These are phyloP conservation scores for Norana najaformis DNA, from an alignment of 2,888 invertebrate species.

Conservation along the genomic window DNA sequence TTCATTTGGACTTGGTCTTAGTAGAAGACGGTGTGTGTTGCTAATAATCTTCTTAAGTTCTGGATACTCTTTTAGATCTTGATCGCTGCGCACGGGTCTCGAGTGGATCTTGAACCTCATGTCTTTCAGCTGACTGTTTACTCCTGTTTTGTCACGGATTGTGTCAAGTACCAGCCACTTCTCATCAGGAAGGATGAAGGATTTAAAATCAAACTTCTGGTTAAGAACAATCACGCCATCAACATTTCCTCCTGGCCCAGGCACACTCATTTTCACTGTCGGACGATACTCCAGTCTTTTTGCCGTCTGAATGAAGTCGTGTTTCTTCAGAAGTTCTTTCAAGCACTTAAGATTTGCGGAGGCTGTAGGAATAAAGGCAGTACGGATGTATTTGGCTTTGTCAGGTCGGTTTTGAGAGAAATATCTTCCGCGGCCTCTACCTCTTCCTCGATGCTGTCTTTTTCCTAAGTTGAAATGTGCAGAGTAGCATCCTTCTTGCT, in stretches of 20 bases:
- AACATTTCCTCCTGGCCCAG: neutral
- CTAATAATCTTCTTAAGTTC: neutral
- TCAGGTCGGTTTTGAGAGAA: neutral
- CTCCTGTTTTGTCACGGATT: conserved; percentile 3
- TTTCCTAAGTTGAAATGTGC: neutral
- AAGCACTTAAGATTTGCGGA: neutral
- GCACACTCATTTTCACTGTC: neutral
- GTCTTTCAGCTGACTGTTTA: neutral
- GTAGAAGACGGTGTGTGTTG: neutral
- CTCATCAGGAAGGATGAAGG: neutral
- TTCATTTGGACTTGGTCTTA: neutral
- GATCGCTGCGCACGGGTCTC: neutral
- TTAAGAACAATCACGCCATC: conserved; percentile 14
- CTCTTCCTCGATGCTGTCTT: neutral
- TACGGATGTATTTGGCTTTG: neutral
- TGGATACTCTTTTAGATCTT: neutral
- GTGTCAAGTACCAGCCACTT: conserved; percentile 7
- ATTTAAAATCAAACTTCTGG: neutral
- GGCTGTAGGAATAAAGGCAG: neutral
- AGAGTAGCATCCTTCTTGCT: neutral
- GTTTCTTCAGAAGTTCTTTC: neutral
- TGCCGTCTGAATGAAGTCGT: neutral
- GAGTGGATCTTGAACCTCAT: conserved; percentile 20
- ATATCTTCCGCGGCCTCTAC: neutral
- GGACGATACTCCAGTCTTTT: conserved; percentile 2